phyloP scores from a whole-genome alignment of 2,113 vertebrate genomes.

The Eudyptes chrysolophus region DNA sequence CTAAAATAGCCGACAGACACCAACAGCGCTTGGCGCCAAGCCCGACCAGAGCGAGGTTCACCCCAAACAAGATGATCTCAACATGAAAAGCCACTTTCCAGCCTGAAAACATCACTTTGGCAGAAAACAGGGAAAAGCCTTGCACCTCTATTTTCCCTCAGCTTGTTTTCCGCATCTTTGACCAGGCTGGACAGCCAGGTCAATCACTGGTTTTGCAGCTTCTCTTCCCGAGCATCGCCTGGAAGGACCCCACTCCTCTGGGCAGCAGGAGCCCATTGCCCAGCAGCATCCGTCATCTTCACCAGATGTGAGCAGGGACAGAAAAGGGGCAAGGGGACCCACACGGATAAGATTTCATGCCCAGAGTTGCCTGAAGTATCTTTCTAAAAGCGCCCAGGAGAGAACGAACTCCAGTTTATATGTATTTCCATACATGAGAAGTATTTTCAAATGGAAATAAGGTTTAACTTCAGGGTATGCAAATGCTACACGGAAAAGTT shows the following conservation, averaged over 20 bases:
- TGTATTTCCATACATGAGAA: accelerated
- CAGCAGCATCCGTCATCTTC: accelerated
- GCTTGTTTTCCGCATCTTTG: not conserved
- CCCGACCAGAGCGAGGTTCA: not conserved
- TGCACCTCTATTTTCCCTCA: not conserved
- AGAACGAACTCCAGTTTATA: accelerated
- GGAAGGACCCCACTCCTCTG: accelerated
- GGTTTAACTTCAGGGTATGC: not conserved
- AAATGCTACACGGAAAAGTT: not conserved
- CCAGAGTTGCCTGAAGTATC: not conserved
- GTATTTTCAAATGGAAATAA: not conserved
- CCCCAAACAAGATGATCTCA: not conserved
- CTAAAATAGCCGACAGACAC: not conserved
- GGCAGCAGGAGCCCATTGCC: not conserved
- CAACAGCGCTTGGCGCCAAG: accelerated
- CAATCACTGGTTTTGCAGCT: not conserved
- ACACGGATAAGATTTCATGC: accelerated
- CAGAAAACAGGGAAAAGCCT: not conserved
- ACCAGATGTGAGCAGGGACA: not conserved
- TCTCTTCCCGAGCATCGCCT: not conserved
- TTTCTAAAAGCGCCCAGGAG: not conserved
- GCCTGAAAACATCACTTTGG: not conserved
- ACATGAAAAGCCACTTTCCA: not conserved
- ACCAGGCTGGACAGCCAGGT: not conserved
- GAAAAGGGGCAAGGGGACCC: not conserved